phyloP scores from a whole-genome alignment of 2,888 invertebrate species.

The Oxytorus armatus region DNA sequence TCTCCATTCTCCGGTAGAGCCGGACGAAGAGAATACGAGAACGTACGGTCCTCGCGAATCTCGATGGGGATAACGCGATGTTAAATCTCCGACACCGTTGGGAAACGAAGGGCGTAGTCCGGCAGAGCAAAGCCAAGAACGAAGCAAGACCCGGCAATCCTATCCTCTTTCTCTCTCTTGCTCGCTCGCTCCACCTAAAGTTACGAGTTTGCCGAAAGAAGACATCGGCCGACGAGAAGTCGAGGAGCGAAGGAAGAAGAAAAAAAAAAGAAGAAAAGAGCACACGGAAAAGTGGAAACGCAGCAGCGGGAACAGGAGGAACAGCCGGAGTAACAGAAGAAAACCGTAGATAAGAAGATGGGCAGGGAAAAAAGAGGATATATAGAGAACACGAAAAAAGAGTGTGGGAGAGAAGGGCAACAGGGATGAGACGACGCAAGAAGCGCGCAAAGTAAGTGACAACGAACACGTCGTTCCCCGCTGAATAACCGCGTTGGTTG shows the following conservation, averaged over 20 bases:
- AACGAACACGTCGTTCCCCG: neutral
- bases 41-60: slow-evolving; percentile 16
- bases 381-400: neutral
- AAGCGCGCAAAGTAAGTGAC: slow-evolving; percentile 25
- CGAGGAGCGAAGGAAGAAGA: slow-evolving; percentile 27
- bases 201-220: slow-evolving; percentile 49
- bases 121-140: neutral
- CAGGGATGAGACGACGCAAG: neutral
- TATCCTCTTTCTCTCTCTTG: slow-evolving; percentile 6
- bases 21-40: slow-evolving; percentile 19
- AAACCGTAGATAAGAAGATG: slow-evolving; percentile 11
- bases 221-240: slow-evolving; percentile 46
- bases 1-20: neutral
- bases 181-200: slow-evolving; percentile 38
- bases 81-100: slow-evolving; percentile 44
- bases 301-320: slow-evolving; percentile 19
- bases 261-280: neutral
- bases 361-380: neutral
- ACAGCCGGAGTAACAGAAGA: slow-evolving; percentile 15
- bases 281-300: slow-evolving; percentile 35
- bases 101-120: slow-evolving; percentile 4
- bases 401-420: neutral
- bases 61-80: slow-evolving; percentile 47
- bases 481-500: neutral
- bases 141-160: slow-evolving; percentile 8